Base-by-base conservation (phyloP, 2,113 vertebrate genomes). In the Camelus dromedarius region DNA sequence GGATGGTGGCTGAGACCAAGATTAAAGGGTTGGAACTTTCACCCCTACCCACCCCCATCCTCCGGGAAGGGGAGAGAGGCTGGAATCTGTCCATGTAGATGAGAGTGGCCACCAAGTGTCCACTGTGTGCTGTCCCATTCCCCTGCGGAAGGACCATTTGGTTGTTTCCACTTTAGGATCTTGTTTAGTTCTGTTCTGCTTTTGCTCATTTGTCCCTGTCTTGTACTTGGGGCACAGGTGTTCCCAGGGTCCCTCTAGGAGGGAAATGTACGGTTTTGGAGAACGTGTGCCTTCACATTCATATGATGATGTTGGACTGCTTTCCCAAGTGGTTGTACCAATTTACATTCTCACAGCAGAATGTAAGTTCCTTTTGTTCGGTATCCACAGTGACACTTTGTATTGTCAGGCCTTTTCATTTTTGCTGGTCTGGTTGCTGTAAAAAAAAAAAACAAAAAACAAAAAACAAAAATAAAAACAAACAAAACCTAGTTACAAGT, bases 211-310 rank as follows among this genome's bases (percentile, higher is more conserved):
- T 69, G 10, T 32, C 32, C 18, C 52, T 8, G 35, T 15, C 54
- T 38, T 10, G 0, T 16, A 58, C 22, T 75, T 58, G 7, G 2
- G 12, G 38, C 50, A 35, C 58, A 48, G 52, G 32, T 5, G 32
- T 20, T 35, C 15, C 62, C 15, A 1, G 0, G 62, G 38, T 28
- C 24, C 54, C 8, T 38, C 38, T 32, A 19, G n/a, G 64, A 72
- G 32, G 46, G 12, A 73, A 62, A 62, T 26, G 22, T 1, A 35
- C 46, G 32, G 30, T 72, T 64, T 22, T 12, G 26, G 76, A 64
- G 56, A 9, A 81, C 1, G 1, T 20, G 18, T 0, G 3, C n/a
- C 70, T 66, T 56, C 50, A 32, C n/a, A 2, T 54, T 54, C 11
- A 32, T 2, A 67, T 1, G 18, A 42, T 46, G 52, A 35, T 0